Conservation (phyloP, 2,113 vertebrate species). For the Oceanites oceanicus region DNA sequence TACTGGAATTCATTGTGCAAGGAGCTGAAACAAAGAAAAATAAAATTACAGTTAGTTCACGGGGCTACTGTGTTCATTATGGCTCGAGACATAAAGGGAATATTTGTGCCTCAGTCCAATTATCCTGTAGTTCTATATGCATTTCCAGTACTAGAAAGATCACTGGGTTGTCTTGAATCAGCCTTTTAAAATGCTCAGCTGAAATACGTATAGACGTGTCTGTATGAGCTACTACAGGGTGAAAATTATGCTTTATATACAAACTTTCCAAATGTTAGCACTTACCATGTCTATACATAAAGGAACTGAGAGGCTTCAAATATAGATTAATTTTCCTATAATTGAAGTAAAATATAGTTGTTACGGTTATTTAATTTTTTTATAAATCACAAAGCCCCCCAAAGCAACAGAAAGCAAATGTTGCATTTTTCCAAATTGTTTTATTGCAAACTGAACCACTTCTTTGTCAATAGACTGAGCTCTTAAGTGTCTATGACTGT, state of each 20-base stretch:
- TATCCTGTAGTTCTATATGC: conserved; percentile 39
- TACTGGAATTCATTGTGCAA: background rate
- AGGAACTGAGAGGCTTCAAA: background rate
- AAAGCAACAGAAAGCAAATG: background rate
- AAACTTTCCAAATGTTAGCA: background rate
- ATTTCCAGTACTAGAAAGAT: conserved; percentile 59
- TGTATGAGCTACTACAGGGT: background rate
- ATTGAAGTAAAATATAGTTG: conserved; percentile 6
- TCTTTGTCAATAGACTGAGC: background rate
- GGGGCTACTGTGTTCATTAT: conserved; percentile 60
- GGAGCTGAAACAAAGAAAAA: conserved; percentile 31
- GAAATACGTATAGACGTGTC: background rate
- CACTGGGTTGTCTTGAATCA: conserved; percentile 36
- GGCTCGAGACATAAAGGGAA: conserved; percentile 62
- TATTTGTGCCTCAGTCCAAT: conserved; percentile 69
- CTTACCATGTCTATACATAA: background rate
- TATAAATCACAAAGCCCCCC: background rate
- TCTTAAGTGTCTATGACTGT: background rate
- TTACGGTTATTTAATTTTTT: background rate
- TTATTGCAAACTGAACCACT: background rate
- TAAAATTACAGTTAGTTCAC: conserved; percentile 57
- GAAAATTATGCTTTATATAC: conserved; percentile 1
- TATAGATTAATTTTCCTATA: background rate
- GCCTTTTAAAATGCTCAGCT: background rate
- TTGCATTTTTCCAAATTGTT: background rate